A percentile compares a stretch with the other conserved stretches of the same genome.
Evolutionary conservation across 2,888 invertebrate genomes (phyloP).

Genomic region (Pharmacophagus antenor): DNA sequence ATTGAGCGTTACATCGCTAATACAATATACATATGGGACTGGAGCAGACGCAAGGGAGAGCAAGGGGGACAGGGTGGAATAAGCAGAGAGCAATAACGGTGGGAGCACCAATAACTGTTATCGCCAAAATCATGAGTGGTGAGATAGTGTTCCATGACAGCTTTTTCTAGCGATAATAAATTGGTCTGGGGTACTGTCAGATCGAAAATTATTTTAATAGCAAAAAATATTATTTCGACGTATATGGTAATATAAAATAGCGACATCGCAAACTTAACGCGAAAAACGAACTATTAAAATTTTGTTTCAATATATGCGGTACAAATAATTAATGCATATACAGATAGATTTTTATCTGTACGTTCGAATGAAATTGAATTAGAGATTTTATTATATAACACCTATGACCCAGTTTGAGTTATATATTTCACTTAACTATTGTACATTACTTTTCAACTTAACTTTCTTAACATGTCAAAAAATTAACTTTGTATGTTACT

Average conservation of each 20-base stretch:
- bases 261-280: too few species aligned
- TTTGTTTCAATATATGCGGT: background rate
- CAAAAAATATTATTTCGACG: background rate
- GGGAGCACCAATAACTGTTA: slow-evolving; percentile 28
- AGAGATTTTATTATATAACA: background rate
- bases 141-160: slow-evolving; percentile 22
- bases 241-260: too few species aligned
- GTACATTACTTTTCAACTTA: background rate
- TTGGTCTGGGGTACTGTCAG: slow-evolving; percentile 27
- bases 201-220: slow-evolving; percentile 4
- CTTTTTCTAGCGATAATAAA: slow-evolving; percentile 26
- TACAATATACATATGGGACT: background rate
- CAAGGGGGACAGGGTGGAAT: slow-evolving; percentile 13
- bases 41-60: background rate
- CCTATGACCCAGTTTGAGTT: background rate
- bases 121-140: slow-evolving; percentile 25
- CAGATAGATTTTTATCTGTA: background rate
- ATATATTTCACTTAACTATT: background rate
- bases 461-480: background rate
- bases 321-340: background rate
- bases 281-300: too few species aligned
- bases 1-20: background rate
- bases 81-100: slow-evolving; percentile 6
- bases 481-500: slow-evolving; percentile 26
- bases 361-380: background rate